phyloP scores from a whole-genome alignment of 2,797 vertebrate genomes.

The Arnoldichthys spilopterus region DNA sequence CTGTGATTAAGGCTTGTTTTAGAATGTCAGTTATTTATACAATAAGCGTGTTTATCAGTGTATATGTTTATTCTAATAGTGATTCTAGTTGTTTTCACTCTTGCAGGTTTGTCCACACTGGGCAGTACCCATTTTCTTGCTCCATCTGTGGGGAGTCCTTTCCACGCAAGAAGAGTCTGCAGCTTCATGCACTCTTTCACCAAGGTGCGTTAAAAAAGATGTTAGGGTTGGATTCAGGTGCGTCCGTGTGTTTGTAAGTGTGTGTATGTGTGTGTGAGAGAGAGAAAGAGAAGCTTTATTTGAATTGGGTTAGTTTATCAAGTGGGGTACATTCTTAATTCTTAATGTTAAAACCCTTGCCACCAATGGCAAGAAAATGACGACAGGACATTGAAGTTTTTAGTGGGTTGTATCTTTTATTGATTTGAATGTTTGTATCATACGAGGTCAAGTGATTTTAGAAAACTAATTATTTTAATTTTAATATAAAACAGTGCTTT shows the following conservation, averaged over 20 bases:
- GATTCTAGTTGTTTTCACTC: constrained; percentile 59
- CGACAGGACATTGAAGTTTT: too few species aligned
- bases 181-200: constrained; percentile 72
- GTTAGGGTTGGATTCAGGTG: neutral
- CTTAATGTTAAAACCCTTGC: too few species aligned
- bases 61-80: neutral
- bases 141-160: constrained; percentile 72
- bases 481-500: too few species aligned
- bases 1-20: neutral
- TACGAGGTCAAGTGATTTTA: too few species aligned
- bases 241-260: neutral
- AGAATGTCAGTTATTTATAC: too few species aligned
- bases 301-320: too few species aligned
- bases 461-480: too few species aligned
- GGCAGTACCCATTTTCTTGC: constrained; percentile 75
- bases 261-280: neutral
- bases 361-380: too few species aligned
- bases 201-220: constrained; percentile 45
- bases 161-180: constrained; percentile 70
- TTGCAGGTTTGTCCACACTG: constrained; percentile 70
- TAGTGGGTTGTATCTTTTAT: too few species aligned
- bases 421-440: too few species aligned
- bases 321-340: too few species aligned
- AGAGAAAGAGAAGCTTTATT: constrained; percentile 14
- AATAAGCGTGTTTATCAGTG: neutral